Evolutionary conservation across 1,140 invertebrate species (phyloP).

Genomic region (Meloidogyne floridensis): DNA sequence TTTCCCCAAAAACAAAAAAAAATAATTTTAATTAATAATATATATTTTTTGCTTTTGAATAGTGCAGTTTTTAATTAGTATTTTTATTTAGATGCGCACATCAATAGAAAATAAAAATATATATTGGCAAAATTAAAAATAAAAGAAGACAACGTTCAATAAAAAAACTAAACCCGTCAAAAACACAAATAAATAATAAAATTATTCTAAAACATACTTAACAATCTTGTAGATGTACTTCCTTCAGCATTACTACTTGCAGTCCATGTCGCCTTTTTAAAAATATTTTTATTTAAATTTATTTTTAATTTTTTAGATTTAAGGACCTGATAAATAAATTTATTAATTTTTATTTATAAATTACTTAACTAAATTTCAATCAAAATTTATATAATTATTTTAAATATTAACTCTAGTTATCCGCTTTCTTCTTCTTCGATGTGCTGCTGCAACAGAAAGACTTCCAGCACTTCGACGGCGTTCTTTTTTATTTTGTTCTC

Average conservation of each 20-base stretch:
- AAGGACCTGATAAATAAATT: neutral
- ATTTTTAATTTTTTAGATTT: too few relatives aligned
- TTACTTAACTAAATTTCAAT: neutral
- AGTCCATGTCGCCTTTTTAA: slow-evolving; percentile 22
- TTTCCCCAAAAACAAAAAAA: neutral
- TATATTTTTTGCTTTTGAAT: neutral
- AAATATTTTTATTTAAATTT: neutral
- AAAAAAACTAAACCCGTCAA: neutral
- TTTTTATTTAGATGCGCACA: neutral
- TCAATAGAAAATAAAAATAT: neutral
- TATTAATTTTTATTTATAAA: neutral
- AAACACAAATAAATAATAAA: neutral
- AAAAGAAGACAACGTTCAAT: neutral
- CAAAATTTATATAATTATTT: neutral
- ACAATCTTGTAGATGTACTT: slow-evolving; percentile 19
- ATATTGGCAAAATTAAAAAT: neutral
- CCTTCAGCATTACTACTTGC: slow-evolving; percentile 5
- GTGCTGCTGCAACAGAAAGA: neutral
- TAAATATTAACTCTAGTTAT: neutral
- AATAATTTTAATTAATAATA: neutral
- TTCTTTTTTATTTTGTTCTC: slow-evolving; percentile 7
- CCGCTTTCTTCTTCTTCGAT: slow-evolving; percentile 1
- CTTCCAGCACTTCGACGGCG: neutral
- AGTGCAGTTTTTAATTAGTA: neutral
- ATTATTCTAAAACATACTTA: slow-evolving; percentile 17